Conservation (phyloP, 2,797 vertebrate species). For the Sus cebifrons region DNA sequence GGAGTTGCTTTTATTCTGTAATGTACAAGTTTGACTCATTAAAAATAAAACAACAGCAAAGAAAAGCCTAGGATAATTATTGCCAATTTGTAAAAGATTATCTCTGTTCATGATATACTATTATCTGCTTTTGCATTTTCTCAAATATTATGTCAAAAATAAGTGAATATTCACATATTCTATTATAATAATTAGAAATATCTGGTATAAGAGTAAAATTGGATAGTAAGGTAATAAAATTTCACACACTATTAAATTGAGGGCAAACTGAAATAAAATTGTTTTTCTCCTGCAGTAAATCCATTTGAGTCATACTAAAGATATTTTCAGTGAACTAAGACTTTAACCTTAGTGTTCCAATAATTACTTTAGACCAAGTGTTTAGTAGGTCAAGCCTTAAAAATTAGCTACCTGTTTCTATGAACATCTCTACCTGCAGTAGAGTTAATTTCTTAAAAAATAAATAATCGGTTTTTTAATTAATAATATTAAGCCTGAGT, state of each 20-base stretch:
- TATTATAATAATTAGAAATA: not conserved
- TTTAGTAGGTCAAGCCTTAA: not conserved
- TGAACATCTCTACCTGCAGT: not conserved
- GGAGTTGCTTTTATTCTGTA: not conserved
- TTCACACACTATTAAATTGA: not conserved
- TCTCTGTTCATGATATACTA: not conserved
- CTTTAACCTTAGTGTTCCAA: not conserved
- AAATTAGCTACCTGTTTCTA: not conserved
- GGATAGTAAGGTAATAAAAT: not conserved
- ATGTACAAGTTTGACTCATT: not conserved
- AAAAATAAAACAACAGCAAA: not conserved
- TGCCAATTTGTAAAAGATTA: not conserved
- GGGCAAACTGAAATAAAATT: not conserved
- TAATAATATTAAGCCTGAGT: not conserved
- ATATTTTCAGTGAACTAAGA: not conserved
- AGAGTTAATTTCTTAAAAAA: not conserved
- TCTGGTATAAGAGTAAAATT: not conserved
- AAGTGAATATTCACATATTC: not conserved
- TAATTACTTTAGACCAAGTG: not conserved
- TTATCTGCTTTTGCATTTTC: not conserved
- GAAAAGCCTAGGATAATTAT: not conserved
- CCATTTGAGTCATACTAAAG: not conserved
- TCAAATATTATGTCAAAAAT: conserved; percentile 2
- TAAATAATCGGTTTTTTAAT: not conserved
- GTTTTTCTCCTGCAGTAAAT: not conserved